Percentiles rank a stretch among this genome's conserved stretches.
These are phyloP conservation scores for Acronicta psi DNA, from an alignment of 2,888 invertebrate genomes.

Conservation along the genomic window DNA sequence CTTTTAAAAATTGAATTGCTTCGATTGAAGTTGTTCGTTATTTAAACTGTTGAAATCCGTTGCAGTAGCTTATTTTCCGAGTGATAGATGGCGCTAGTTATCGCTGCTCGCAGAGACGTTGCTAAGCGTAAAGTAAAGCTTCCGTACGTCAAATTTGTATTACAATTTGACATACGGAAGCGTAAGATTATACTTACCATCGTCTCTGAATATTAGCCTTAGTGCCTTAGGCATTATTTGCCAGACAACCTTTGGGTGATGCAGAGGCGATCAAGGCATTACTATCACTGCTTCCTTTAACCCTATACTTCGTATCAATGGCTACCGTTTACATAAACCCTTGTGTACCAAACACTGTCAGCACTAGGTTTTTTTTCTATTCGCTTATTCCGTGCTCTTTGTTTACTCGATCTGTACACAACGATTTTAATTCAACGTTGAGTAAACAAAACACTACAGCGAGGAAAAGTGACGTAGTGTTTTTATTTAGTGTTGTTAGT, in stretches of 20 bases:
- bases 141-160: too few relatives aligned
- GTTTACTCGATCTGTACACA: constrained; percentile 16
- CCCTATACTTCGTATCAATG: neutral
- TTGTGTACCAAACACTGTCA: constrained; percentile 8
- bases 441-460: constrained; percentile 31
- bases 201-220: too few relatives aligned
- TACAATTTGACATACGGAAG: too few relatives aligned
- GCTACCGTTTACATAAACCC: constrained; percentile 8
- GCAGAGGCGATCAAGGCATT: too few relatives aligned
- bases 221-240: too few relatives aligned
- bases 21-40: neutral
- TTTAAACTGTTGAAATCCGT: too few relatives aligned
- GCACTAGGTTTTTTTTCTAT: constrained; percentile 8
- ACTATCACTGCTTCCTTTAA: too few relatives aligned
- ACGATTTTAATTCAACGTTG: constrained; percentile 31
- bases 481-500: constrained; percentile 10
- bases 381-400: constrained; percentile 17
- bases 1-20: constrained; percentile 7
- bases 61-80: constrained; percentile 1
- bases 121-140: constrained; percentile 15
- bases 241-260: too few relatives aligned
- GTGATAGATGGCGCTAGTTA: constrained; percentile 38
- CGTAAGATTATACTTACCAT: too few relatives aligned
- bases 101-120: constrained; percentile 21
- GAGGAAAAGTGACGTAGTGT: neutral